phyloP scores from a whole-genome alignment of 1,140 invertebrate genomes.

The Magallana gigas region DNA sequence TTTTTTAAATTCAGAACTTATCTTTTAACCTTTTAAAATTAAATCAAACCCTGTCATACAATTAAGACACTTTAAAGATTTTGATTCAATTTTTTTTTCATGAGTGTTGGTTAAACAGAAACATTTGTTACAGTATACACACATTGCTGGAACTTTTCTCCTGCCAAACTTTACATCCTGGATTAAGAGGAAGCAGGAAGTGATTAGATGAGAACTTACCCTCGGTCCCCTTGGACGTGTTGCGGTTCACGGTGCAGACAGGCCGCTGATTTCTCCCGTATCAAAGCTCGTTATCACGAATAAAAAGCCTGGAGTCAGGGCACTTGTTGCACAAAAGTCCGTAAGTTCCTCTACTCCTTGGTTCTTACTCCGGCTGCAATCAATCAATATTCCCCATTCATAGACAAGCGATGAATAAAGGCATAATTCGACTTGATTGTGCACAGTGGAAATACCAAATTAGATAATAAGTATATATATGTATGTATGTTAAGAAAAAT shows the following conservation, averaged over 20 bases:
- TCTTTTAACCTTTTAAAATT: no score
- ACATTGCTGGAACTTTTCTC: background rate
- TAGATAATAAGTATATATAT: conserved; percentile 31
- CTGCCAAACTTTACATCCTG: background rate
- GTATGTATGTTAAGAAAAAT: conserved; percentile 8
- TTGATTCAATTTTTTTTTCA: no score
- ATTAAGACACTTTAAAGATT: no score
- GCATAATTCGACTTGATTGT: conserved; percentile 41
- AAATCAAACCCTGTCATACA: no score
- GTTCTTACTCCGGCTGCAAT: background rate
- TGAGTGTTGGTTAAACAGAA: no score
- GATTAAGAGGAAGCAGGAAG: background rate
- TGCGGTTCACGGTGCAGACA: background rate
- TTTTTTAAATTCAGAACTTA: no score
- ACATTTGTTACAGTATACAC: no score
- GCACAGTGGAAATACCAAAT: conserved; percentile 27
- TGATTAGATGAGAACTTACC: background rate
- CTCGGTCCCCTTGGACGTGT: background rate
- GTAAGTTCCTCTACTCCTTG: background rate
- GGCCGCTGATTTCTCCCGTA: background rate
- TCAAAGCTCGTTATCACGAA: conserved; percentile 10
- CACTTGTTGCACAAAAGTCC: conserved; percentile 33
- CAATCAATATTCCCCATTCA: conserved; percentile 41
- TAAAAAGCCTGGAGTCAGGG: background rate
- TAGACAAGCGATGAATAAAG: conserved; percentile 43